Conservation (phyloP, 2,888 invertebrate species). For the Eupithecia abbreviata region DNA sequence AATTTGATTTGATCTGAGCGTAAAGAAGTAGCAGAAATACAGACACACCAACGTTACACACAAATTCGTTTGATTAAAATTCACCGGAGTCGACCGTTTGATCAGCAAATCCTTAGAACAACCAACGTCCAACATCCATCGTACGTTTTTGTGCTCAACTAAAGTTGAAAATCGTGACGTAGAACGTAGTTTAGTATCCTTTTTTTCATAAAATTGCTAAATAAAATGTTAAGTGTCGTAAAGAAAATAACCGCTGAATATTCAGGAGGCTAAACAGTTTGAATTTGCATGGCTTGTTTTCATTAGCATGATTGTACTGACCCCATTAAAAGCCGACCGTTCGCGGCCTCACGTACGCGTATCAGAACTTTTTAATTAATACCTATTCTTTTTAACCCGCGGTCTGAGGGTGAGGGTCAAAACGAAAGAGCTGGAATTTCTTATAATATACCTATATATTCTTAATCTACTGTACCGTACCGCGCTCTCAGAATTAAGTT, state of each 20-base stretch:
- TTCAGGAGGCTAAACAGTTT: slow-evolving; percentile 69
- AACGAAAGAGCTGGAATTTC: neutral
- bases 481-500: neutral
- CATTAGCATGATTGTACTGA: slow-evolving; percentile 81
- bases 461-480: neutral
- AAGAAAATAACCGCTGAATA: slow-evolving; percentile 80
- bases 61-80: no score
- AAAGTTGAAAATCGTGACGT: neutral
- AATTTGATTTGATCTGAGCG: no score
- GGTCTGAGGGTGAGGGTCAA: slow-evolving; percentile 5
- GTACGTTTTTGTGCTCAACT: neutral
- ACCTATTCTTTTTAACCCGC: slow-evolving; percentile 28
- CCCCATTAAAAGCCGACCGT: slow-evolving; percentile 67
- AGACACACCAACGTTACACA: no score
- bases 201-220: slow-evolving; percentile 18
- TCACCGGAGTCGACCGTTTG: no score
- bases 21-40: no score
- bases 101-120: no score
- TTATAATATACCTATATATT: neutral
- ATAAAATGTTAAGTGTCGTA: slow-evolving; percentile 70
- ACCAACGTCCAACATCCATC: neutral
- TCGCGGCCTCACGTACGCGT: slow-evolving; percentile 52
- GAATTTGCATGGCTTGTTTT: slow-evolving; percentile 78
- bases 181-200: neutral
- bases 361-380: slow-evolving; percentile 50